Conservation (phyloP, 2,888 invertebrate species). For the Palloptera scutellata region DNA sequence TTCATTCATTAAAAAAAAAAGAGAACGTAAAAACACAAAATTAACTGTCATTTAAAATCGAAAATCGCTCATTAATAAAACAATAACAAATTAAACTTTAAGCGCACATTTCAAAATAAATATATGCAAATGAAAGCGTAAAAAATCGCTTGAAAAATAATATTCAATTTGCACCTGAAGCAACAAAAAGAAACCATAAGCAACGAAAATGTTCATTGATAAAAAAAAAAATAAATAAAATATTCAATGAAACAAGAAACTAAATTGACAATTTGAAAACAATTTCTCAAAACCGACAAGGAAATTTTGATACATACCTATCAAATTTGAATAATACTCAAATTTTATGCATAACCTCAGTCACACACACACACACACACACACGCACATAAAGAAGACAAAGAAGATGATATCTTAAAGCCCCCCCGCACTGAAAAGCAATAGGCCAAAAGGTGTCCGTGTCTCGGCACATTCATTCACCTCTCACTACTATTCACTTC, state of each 20-base stretch:
- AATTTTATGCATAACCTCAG: too few relatives aligned
- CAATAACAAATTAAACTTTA: constrained; percentile 15
- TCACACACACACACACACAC: too few relatives aligned
- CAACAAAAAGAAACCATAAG: neutral
- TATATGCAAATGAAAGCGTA: constrained; percentile 13
- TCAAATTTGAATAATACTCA: too few relatives aligned
- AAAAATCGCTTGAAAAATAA: neutral
- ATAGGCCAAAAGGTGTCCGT: neutral
- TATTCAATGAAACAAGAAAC: neutral
- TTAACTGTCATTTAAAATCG: constrained; percentile 11
- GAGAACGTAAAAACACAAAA: neutral
- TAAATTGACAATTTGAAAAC: constrained; percentile 1
- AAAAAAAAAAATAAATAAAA: neutral
- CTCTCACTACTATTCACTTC: neutral
- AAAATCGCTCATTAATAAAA: constrained; percentile 15
- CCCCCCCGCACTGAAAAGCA: too few relatives aligned
- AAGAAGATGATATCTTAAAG: too few relatives aligned
- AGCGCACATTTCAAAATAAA: constrained; percentile 17
- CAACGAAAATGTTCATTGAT: neutral
- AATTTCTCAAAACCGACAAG: neutral
- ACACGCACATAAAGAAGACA: too few relatives aligned
- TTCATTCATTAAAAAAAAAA: too few relatives aligned
- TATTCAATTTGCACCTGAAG: constrained; percentile 20
- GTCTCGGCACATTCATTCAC: neutral
- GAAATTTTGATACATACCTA: too few relatives aligned